Evolutionary conservation across 2,113 vertebrate genomes (phyloP), one percentile per base, ranked within the genome.

Genomic region (Paedocypris sp.): DNA sequence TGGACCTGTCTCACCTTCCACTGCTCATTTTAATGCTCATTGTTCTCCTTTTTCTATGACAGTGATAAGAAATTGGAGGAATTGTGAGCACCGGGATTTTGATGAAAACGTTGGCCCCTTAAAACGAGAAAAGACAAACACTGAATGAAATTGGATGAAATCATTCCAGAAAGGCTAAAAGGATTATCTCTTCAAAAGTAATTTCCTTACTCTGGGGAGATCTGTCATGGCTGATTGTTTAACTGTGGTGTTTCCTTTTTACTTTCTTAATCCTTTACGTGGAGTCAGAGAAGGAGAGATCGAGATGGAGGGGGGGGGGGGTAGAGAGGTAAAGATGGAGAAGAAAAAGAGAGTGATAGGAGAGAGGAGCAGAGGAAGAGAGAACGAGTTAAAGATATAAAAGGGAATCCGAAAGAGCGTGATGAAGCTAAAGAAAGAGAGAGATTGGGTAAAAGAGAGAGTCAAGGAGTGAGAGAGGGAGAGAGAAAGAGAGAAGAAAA

Each of bases 81-180:
- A 71, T 56, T 46, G 36, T 59, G 25, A 63, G 65, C 42, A 45
- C 35, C 31, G 46, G 47, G 56, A 62, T 56, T 50, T 10, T 6
- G 28, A 13, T 15, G 57, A 20, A 45, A 56, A 65, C 60, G 42
- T 49, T 15, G 31, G 49, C 48, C 35, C 62, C 22, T 22, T 53
- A 26, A 23, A 18, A 48, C 20, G 39, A 32, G 16, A 66, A 32
- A 66, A 70, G 29, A 65, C 58, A 66, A 70, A 62, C 20, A 43
- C 23, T 43, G 49, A 62, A 46, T 28, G 39, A 62, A 62, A 62
- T 66, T 71, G 46, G 22, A 51, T 62, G 60, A 48, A 57, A 52
- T 62, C 58, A 47, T 58, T 51, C n/a, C 59, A 49, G 38, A 33
- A 38, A 45, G 43, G 12, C 20, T 62, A 18, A 28, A 50, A 18